Percentiles rank a stretch among this genome's conserved stretches.
phyloP scores from a whole-genome alignment of 2,888 invertebrate species.

The Cephus spinipes region DNA sequence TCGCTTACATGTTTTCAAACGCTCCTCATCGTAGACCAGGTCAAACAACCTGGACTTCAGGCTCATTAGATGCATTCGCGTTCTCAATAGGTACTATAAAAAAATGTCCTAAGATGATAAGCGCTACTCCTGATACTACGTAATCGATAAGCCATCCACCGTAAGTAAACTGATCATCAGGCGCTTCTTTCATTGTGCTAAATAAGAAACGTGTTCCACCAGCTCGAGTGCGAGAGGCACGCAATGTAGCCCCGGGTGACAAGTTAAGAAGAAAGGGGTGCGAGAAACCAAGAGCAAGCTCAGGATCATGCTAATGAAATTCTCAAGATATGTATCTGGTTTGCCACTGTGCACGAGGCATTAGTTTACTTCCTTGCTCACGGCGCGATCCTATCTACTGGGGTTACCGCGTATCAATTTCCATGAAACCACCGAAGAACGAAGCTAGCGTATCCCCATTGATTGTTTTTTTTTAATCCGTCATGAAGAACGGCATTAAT shows the following conservation, averaged over 20 bases:
- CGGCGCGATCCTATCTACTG: conserved; percentile 44
- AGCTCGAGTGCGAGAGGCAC: conserved; percentile 6
- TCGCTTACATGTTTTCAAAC: too few relatives aligned
- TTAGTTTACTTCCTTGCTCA: conserved; percentile 41
- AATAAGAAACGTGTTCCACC: conserved; percentile 3
- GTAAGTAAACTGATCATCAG: neutral
- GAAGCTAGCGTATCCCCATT: too few relatives aligned
- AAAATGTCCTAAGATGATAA: too few relatives aligned
- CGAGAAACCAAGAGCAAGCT: conserved; percentile 2
- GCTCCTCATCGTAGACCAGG: too few relatives aligned
- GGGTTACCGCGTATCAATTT: conserved; percentile 40
- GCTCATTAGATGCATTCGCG: too few relatives aligned
- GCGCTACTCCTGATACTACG: too few relatives aligned
- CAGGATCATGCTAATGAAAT: conserved; percentile 53
- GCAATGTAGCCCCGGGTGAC: conserved; percentile 18
- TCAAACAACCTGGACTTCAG: too few relatives aligned
- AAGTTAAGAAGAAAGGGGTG: conserved; percentile 11
- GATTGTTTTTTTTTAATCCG: too few relatives aligned
- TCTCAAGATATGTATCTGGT: conserved; percentile 51
- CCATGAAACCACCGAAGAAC: conserved; percentile 26
- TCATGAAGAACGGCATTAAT: too few relatives aligned
- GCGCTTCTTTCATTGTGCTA: conserved; percentile 4
- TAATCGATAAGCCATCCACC: too few relatives aligned
- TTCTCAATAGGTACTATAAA: too few relatives aligned
- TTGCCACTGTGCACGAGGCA: conserved; percentile 40